Evolutionary conservation across 2,113 vertebrate genomes (phyloP).

Genomic region (Morone chrysops): DNA sequence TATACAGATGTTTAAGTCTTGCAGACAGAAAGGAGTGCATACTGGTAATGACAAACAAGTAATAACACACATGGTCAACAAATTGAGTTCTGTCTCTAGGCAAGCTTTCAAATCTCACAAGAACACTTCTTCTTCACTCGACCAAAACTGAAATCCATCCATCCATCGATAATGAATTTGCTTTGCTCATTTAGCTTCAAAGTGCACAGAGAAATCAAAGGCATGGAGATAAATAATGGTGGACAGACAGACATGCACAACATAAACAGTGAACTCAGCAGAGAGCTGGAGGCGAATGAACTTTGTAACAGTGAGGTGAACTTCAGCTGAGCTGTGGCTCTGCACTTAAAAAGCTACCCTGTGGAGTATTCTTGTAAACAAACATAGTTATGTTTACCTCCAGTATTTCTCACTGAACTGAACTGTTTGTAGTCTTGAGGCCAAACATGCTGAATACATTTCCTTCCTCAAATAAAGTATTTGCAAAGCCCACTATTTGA

Average conservation of each 20-base stretch:
- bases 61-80: neutral
- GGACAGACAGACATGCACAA: too few species aligned
- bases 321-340: neutral
- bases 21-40: neutral
- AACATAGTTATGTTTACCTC: neutral
- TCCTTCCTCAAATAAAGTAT: neutral
- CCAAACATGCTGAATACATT: neutral
- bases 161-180: neutral
- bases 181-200: neutral
- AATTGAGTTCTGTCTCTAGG: neutral
- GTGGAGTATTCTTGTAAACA: neutral
- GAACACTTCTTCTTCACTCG: neutral
- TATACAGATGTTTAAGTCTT: constrained; percentile 17
- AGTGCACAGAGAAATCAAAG: neutral
- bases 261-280: neutral
- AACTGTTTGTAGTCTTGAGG: neutral
- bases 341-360: neutral
- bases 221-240: neutral
- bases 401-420: neutral
- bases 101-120: constrained; percentile 4
- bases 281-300: neutral
- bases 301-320: neutral
- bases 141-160: neutral
- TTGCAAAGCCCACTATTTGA: neutral
- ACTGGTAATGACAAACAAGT: neutral